These are phyloP conservation scores for Dendronephthya gigantea DNA, from an alignment of 64 coral and sea anemone species.

Conservation along the genomic window DNA sequence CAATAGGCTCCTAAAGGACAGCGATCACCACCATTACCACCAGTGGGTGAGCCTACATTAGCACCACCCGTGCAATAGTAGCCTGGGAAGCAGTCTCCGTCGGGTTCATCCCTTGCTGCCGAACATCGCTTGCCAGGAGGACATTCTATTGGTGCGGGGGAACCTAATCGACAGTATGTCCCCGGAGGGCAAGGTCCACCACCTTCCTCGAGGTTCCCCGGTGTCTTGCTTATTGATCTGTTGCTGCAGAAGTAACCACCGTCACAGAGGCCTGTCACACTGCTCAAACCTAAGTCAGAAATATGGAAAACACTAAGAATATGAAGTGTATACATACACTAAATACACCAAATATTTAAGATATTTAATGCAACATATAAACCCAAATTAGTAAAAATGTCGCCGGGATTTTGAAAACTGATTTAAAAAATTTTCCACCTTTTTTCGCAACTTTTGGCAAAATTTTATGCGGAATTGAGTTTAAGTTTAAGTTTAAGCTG, in stretches of 20 bases:
- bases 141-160: constrained; percentile 47
- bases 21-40: constrained; percentile 47
- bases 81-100: constrained; percentile 60
- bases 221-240: constrained; percentile 48
- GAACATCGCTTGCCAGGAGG: constrained; percentile 52
- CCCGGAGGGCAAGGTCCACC: constrained; percentile 70
- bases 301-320: too few species aligned
- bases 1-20: constrained; percentile 85
- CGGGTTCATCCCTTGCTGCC: constrained; percentile 29
- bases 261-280: constrained; percentile 61
- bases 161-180: constrained; percentile 62
- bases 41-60: constrained; percentile 48
- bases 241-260: constrained; percentile 72
- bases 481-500: too few species aligned
- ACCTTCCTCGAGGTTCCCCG: constrained; percentile 29
- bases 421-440: too few species aligned
- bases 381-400: too few species aligned
- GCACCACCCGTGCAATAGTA: constrained; percentile 61
- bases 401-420: too few species aligned
- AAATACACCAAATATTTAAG: too few species aligned
- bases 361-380: too few species aligned
- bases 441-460: too few species aligned
- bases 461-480: too few species aligned
- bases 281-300: constrained; percentile 48
- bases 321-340: too few species aligned